Conservation (phyloP, 1,140 invertebrate species). For the Battus philenor region DNA sequence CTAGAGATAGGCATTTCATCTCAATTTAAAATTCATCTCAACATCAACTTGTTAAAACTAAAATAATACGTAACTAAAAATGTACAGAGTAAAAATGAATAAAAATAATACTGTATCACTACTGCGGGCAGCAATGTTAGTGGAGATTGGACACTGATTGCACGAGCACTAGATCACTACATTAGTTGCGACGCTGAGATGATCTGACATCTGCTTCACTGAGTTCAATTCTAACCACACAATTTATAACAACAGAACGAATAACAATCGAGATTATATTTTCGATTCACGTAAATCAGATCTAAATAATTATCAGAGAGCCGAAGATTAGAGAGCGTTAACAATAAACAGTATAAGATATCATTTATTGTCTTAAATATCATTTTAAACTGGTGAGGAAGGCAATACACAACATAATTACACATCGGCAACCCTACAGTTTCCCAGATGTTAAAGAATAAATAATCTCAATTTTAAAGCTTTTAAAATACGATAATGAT, state of each 20-base stretch:
- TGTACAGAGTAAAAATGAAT: slow-evolving; percentile 65
- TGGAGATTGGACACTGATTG: slow-evolving; percentile 29
- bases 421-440: slow-evolving; percentile 37
- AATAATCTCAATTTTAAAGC: slow-evolving; percentile 75
- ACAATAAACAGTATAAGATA: slow-evolving; percentile 16
- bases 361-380: slow-evolving; percentile 55
- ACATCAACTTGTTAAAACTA: slow-evolving; percentile 49
- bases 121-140: slow-evolving; percentile 60
- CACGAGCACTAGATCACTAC: slow-evolving; percentile 12
- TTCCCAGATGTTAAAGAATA: slow-evolving; percentile 57
- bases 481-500: slow-evolving; percentile 56
- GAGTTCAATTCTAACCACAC: slow-evolving; percentile 10
- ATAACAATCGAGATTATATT: neutral
- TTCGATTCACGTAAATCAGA: neutral
- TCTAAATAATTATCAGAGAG: slow-evolving; percentile 28
- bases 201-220: slow-evolving; percentile 19
- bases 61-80: slow-evolving; percentile 56
- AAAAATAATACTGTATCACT: slow-evolving; percentile 74
- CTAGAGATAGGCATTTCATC: slow-evolving; percentile 20
- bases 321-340: slow-evolving; percentile 25
- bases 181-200: slow-evolving; percentile 14
- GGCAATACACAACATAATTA: slow-evolving; percentile 27
- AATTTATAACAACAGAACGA: neutral
- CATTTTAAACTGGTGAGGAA: slow-evolving; percentile 30
- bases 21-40: slow-evolving; percentile 42